A percentile compares a stretch with the other conserved stretches of the same genome.
These are phyloP conservation scores for Apamea epomidion DNA, from an alignment of 2,888 invertebrate genomes.

Conservation along the genomic window DNA sequence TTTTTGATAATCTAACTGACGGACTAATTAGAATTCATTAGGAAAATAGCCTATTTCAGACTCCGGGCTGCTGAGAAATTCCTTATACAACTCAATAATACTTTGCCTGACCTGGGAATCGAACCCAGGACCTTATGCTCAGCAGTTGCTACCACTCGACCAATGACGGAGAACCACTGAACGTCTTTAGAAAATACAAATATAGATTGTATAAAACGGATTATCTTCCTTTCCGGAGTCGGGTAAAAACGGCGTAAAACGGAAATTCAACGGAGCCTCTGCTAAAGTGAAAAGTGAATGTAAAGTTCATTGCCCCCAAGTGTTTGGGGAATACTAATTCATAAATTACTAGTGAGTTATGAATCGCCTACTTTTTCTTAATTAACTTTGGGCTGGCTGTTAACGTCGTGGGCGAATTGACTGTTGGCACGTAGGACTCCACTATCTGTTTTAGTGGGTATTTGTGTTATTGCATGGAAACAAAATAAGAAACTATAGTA, in stretches of 20 bases:
- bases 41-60: too few species aligned
- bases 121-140: too few species aligned
- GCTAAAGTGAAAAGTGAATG: background rate
- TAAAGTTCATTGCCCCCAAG: slow-evolving; percentile 28
- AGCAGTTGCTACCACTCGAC: too few species aligned
- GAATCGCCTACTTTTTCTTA: slow-evolving; percentile 27
- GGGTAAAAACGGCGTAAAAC: background rate
- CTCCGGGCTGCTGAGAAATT: rapidly evolving
- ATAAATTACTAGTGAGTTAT: slow-evolving; percentile 29
- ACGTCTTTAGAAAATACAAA: background rate
- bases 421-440: background rate
- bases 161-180: too few species aligned
- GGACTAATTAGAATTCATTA: too few species aligned
- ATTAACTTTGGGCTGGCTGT: slow-evolving; percentile 25
- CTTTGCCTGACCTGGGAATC: too few species aligned
- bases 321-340: slow-evolving; percentile 35
- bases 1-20: too few species aligned
- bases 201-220: background rate
- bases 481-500: background rate
- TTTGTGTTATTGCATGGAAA: background rate
- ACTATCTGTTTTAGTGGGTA: background rate
- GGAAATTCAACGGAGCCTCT: background rate
- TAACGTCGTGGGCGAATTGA: background rate
- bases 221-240: too few species aligned
- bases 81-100: too few species aligned